These are phyloP conservation scores for Galemys pyrenaicus DNA, from an alignment of 2,113 vertebrate genomes.

Conservation along the genomic window DNA sequence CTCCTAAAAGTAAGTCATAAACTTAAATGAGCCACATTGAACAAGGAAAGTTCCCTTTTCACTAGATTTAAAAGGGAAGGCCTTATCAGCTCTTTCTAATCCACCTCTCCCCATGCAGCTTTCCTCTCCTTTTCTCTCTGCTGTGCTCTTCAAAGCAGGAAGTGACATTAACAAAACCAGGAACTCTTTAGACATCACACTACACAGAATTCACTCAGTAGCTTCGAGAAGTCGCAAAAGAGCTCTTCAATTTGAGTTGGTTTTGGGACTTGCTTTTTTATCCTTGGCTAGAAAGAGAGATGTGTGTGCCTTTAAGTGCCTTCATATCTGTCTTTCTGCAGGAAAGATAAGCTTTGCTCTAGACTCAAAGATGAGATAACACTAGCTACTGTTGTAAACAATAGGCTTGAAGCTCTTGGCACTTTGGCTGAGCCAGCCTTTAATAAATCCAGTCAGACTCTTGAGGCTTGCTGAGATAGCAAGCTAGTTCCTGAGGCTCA, in stretches of 20 bases:
- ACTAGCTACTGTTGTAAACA: conserved; percentile 6
- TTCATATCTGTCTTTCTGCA: conserved; percentile 52
- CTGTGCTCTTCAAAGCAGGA: conserved; percentile 28
- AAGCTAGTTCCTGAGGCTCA: not conserved
- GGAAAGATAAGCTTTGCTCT: conserved; percentile 49
- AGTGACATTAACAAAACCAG: conserved; percentile 57
- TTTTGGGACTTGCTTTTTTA: conserved; percentile 15
- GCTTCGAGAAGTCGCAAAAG: not conserved
- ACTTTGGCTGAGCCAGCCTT: not conserved
- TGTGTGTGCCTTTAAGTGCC: not conserved
- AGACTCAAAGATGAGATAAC: conserved; percentile 43
- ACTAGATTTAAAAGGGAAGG: not conserved
- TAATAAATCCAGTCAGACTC: conserved; percentile 15
- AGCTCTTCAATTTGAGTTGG: not conserved
- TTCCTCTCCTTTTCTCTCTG: not conserved
- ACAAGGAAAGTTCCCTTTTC: not conserved
- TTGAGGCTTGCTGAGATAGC: conserved; percentile 12
- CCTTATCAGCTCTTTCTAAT: not conserved
- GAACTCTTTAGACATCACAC: not conserved
- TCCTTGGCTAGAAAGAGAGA: not conserved
- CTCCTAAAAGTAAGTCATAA: not conserved
- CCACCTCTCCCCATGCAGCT: not conserved
- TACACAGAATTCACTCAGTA: not conserved
- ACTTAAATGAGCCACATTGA: not conserved
- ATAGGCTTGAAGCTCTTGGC: conserved; percentile 30